Evolutionary conservation across 2,888 invertebrate species (phyloP), one percentile per base, ranked within the genome.

Genomic region (Eupithecia exiguata): DNA sequence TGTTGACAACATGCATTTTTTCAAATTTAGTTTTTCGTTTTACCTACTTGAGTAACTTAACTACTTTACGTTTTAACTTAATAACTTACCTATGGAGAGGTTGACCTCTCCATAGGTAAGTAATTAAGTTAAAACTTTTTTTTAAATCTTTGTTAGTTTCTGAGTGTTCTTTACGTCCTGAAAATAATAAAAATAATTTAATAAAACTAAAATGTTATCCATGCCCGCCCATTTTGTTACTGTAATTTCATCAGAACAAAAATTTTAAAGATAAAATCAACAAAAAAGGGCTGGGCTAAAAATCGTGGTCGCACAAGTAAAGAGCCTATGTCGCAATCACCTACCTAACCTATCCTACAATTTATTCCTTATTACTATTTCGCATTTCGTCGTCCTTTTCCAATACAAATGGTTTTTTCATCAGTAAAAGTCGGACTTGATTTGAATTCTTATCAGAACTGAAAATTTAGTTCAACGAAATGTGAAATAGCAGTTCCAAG

Each of bases 241-340:
- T 10, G 58, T 69, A 53, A 70, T 5, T 30, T 18, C 18, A 46
- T 6, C 46, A 6, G 18, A 18, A 5, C n/a, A 9, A 9, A n/a
- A n/a, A n/a, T n/a, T n/a, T 3, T n/a, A 21, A 53, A 53, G 21
- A 25, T 46, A 61, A 62, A 9, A 40, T 35, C 38, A 46, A 70
- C 71, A 70, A 49, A 70, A n/a, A n/a, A n/a, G n/a, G n/a, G 68
- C 74, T 70, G 71, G 70, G 73, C 69, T 71, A 65, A 65, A 81
- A 76, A 77, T 80, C 92, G 92, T 91, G 92, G 92, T 93, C 94
- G 93, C 93, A 89, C 86, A 87, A 86, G 83, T 85, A 83, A 84
- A 84, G 85, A 90, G 88, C 91, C 90, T 89, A 90, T 89, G 88
- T 90, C 90, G 90, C 86, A 76, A 79, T 84, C 83, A 35, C 69